phyloP scores from a whole-genome alignment of 2,113 vertebrate genomes.

The Alexandromys fortis region DNA sequence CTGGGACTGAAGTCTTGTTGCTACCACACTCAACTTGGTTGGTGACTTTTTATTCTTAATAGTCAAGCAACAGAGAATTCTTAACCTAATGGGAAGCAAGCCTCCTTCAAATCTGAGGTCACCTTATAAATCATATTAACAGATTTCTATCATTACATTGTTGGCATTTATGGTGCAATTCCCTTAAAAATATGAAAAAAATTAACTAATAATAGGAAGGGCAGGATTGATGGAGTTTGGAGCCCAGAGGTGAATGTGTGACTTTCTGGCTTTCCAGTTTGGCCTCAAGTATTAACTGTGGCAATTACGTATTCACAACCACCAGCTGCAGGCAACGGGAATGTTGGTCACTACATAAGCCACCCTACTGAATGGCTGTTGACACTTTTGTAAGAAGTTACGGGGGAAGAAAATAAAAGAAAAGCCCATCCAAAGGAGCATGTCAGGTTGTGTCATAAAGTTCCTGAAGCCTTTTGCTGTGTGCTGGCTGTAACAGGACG shows the following conservation, averaged over 20 bases:
- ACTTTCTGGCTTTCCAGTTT: neutral
- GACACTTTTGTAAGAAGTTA: conserved; percentile 2
- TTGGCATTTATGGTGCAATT: neutral
- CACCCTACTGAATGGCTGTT: neutral
- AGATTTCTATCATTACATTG: neutral
- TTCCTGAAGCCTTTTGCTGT: neutral
- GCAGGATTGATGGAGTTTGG: neutral
- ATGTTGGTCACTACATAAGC: neutral
- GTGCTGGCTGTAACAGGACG: neutral
- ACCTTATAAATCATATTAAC: neutral
- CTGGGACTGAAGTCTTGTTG: neutral
- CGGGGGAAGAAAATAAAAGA: neutral
- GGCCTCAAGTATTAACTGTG: neutral
- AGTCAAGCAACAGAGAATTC: neutral
- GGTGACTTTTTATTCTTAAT: neutral
- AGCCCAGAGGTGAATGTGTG: neutral
- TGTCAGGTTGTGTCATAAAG: neutral
- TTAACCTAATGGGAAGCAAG: neutral
- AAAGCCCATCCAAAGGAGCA: neutral
- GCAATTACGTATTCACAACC: neutral
- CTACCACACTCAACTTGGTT: neutral
- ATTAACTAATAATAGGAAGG: neutral
- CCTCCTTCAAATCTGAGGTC: neutral
- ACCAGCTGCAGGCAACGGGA: neutral
- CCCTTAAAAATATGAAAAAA: neutral